These are phyloP conservation scores for Patella pellucida DNA, from an alignment of 2,888 invertebrate genomes.

Conservation along the genomic window DNA sequence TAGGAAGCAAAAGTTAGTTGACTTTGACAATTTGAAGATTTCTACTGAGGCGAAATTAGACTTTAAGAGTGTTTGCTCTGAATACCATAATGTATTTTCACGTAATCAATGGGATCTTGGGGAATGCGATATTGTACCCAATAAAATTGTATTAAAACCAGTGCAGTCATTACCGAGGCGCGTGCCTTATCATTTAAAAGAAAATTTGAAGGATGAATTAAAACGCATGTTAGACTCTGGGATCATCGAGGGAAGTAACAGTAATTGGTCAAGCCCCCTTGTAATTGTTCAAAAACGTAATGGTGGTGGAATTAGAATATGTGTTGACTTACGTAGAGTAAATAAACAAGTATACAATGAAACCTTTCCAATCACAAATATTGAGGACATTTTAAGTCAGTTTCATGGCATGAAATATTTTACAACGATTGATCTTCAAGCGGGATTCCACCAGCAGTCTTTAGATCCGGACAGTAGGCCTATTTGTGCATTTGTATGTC, in stretches of 20 bases:
- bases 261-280: slow-evolving; percentile 1
- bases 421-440: not conserved
- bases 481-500: not conserved
- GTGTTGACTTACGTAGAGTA: not conserved
- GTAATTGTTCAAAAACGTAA: not conserved
- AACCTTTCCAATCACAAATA: not conserved
- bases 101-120: not conserved
- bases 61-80: not conserved
- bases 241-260: not conserved
- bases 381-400: not conserved
- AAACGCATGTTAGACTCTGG: not conserved
- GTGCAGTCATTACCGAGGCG: not conserved
- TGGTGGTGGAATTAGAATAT: slow-evolving; percentile 3
- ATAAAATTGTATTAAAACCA: slow-evolving; percentile 1
- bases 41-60: not conserved
- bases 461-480: not conserved
- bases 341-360: slow-evolving; percentile 2
- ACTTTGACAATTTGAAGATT: not conserved
- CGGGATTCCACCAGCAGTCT: not conserved
- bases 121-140: not conserved
- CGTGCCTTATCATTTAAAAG: not conserved
- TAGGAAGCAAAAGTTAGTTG: not conserved
- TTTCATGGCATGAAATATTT: slow-evolving; percentile 2
- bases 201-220: not conserved
- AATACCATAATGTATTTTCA: not conserved